A percentile compares a stretch with the other conserved stretches of the same genome.
phyloP scores from a whole-genome alignment of 2,113 vertebrate genomes.

The Macrotus californicus region DNA sequence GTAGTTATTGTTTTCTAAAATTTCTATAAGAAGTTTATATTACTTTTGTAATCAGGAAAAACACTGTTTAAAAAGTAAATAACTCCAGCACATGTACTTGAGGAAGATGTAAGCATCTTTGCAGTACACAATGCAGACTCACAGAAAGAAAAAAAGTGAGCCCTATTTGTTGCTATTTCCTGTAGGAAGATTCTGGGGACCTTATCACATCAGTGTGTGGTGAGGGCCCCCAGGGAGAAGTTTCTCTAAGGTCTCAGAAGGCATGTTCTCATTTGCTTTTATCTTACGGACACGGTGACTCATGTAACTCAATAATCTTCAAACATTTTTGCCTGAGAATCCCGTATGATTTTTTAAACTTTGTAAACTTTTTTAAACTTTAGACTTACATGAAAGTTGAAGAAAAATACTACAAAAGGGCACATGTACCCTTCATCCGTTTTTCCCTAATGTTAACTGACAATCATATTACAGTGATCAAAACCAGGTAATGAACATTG shows the following conservation, averaged over 20 bases:
- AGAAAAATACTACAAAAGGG: neutral
- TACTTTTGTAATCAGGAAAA: conserved; percentile 21
- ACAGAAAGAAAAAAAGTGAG: neutral
- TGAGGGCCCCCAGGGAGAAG: neutral
- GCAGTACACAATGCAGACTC: neutral
- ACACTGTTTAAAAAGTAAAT: neutral
- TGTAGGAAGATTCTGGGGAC: neutral
- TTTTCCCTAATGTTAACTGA: conserved; percentile 9
- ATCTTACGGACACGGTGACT: conserved; percentile 7
- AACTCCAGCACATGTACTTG: neutral
- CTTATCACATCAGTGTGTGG: neutral
- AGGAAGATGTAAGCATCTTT: conserved; percentile 9
- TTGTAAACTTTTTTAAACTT: no score
- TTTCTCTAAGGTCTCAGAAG: neutral
- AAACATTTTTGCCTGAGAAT: neutral
- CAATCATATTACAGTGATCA: neutral
- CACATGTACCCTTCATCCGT: neutral
- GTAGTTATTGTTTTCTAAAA: conserved; percentile 8
- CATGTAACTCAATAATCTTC: neutral
- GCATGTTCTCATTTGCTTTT: neutral
- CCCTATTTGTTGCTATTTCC: neutral
- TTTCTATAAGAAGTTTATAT: conserved; percentile 6
- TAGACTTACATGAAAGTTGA: neutral
- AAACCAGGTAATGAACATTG: neutral
- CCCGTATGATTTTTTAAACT: neutral